Conservation (phyloP, 2,888 invertebrate genomes). For the Tetrapedia diversipes region DNA sequence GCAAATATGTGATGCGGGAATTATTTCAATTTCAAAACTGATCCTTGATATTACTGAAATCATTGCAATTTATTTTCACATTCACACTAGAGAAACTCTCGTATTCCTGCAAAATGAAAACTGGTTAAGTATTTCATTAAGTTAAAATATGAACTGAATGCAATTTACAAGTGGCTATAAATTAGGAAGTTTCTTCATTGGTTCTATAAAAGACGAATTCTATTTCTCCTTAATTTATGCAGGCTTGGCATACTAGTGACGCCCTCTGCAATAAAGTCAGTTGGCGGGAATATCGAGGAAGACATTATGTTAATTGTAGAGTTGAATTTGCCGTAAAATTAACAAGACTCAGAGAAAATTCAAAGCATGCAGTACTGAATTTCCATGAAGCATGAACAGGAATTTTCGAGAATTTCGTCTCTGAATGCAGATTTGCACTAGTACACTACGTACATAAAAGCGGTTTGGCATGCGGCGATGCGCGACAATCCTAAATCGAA, state of each 20-base stretch:
- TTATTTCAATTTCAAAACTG: not conserved
- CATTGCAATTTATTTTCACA: not conserved
- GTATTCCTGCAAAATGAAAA: not conserved
- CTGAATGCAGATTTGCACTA: constrained; percentile 50
- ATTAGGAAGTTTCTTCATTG: not conserved
- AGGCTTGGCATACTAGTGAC: not conserved
- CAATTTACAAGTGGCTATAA: too few species aligned
- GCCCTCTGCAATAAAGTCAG: constrained; percentile 28
- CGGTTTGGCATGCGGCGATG: constrained; percentile 70
- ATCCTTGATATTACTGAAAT: not conserved
- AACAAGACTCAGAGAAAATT: not conserved
- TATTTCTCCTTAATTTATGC: not conserved
- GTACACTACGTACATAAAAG: constrained; percentile 60
- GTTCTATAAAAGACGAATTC: not conserved
- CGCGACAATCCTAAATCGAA: constrained; percentile 73
- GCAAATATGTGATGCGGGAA: not conserved
- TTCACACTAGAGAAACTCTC: not conserved
- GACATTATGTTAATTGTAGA: constrained; percentile 27
- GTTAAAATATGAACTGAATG: too few species aligned
- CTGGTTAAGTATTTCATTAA: not conserved
- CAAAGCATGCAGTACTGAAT: not conserved
- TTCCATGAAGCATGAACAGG: not conserved
- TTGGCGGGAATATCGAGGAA: constrained; percentile 43
- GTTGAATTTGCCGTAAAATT: constrained; percentile 4
- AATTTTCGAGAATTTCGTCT: constrained; percentile 52